Evolutionary conservation across 2,113 vertebrate species (phyloP), one percentile per base, ranked within the genome.

Genomic region (Rhodinocichla rosea): DNA sequence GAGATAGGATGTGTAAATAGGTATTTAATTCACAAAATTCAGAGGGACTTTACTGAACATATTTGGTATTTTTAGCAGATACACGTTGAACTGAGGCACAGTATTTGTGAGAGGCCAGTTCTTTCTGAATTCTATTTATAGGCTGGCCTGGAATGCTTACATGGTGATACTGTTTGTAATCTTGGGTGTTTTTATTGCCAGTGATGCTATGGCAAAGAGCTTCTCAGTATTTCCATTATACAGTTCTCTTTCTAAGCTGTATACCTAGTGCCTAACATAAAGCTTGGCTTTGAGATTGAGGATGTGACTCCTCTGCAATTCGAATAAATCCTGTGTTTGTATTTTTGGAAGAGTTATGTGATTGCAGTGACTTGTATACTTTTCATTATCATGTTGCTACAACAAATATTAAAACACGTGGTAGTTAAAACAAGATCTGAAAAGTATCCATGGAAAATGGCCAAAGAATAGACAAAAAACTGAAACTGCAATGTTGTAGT

Each of bases 101-200:
- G 5, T 59, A n/a, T 64, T 65, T 64, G 40, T 76, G 69, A 85
- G 78, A 97, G 63, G 63, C 85, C 76, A 63, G 83, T 88, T 95
- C 82, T 89, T 91, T 93, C 93, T 89, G 75, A 90, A 50, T 73
- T 92, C 60, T 95, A 93, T 92, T 95, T 95, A 53, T 97, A 96
- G 83, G 15, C 89, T 23, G 28, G 73, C 83, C 85, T 96, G 82
- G 94, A 97, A 95, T 89, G 90, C 42, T 87, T 93, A 90, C 52
- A 63, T 35, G 35, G 74, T 89, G 32, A 79, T 94, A 88, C 18
- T 95, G 86, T 98, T 95, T 94, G 92, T 94, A 82, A 44, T 94
- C 76, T 76, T 88, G 44, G 39, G 92, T 97, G 68, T 95, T 97
- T 97, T 73, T 87, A 87, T 91, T 89, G 42, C 91, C 84, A 69